These are phyloP conservation scores for Leucoraja ocellata DNA, from an alignment of 2,797 vertebrate species.

Conservation along the genomic window DNA sequence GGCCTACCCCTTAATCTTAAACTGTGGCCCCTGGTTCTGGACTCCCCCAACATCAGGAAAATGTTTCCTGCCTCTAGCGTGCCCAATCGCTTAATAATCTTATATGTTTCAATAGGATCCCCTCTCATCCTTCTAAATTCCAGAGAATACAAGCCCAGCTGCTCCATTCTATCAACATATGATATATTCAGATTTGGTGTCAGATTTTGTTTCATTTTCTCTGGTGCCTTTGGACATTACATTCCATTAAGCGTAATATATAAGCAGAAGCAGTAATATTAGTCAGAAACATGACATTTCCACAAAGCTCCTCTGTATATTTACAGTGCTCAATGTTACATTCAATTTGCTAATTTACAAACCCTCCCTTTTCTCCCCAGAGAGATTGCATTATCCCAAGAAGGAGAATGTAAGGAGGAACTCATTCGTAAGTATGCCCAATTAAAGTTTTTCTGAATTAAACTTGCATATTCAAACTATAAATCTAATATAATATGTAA, in stretches of 20 bases:
- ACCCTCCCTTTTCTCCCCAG: slow-evolving; percentile 57
- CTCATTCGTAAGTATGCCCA: slow-evolving; percentile 74
- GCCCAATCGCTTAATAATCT: too few species aligned
- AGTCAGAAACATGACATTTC: not conserved
- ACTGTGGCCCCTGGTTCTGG: too few species aligned
- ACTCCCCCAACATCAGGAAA: too few species aligned
- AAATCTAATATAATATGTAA: not conserved
- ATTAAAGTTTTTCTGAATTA: not conserved
- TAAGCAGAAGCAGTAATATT: not conserved
- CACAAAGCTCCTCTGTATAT: not conserved
- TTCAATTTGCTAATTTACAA: not conserved
- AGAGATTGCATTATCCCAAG: slow-evolving; percentile 77
- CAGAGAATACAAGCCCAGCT: too few species aligned
- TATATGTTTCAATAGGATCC: too few species aligned
- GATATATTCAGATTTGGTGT: not conserved
- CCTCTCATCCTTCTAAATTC: too few species aligned
- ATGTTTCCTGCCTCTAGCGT: too few species aligned
- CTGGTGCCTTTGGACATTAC: not conserved
- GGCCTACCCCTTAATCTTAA: too few species aligned
- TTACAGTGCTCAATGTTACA: not conserved
- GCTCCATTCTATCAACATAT: too few species aligned
- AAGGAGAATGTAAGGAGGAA: slow-evolving; percentile 74
- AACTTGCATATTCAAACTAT: not conserved
- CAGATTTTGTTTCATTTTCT: not conserved
- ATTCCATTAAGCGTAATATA: not conserved